phyloP scores from a whole-genome alignment of 1,140 invertebrate species.

The Bombus waltoni region DNA sequence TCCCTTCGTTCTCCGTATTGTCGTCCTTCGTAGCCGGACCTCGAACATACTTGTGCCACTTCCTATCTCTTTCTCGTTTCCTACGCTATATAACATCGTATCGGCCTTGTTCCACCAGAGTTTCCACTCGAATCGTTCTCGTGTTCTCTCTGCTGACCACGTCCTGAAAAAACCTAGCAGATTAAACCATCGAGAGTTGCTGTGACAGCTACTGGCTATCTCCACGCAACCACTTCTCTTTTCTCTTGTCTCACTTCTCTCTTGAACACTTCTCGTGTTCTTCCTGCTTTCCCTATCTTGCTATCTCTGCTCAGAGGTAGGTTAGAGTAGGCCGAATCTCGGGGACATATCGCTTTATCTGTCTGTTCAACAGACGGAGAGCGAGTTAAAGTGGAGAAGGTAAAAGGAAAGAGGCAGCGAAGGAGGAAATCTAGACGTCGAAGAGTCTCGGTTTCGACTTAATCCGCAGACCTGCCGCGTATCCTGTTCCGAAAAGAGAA shows the following conservation, averaged over 20 bases:
- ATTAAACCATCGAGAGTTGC: slow-evolving; percentile 67
- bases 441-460: not conserved
- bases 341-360: slow-evolving; percentile 19
- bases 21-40: slow-evolving; percentile 47
- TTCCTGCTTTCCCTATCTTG: not conserved
- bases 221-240: slow-evolving; percentile 9
- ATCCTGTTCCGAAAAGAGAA: no score
- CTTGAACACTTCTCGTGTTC: no score
- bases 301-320: not conserved
- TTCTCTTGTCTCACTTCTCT: slow-evolving; percentile 11
- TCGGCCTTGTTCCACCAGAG: slow-evolving; percentile 24
- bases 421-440: not conserved
- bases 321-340: slow-evolving; percentile 23
- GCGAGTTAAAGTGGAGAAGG: no score
- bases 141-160: slow-evolving; percentile 37
- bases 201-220: slow-evolving; percentile 29
- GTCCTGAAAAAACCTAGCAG: slow-evolving; percentile 52
- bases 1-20: slow-evolving; percentile 16
- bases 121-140: not conserved
- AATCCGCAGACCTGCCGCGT: not conserved
- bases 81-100: not conserved
- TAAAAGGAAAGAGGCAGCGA: no score
- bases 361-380: not conserved
- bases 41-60: slow-evolving; percentile 36
- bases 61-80: not conserved